Evolutionary conservation across 2,113 vertebrate species (phyloP), one percentile per base, ranked within the genome.

Genomic region (Silurus meridionalis): DNA sequence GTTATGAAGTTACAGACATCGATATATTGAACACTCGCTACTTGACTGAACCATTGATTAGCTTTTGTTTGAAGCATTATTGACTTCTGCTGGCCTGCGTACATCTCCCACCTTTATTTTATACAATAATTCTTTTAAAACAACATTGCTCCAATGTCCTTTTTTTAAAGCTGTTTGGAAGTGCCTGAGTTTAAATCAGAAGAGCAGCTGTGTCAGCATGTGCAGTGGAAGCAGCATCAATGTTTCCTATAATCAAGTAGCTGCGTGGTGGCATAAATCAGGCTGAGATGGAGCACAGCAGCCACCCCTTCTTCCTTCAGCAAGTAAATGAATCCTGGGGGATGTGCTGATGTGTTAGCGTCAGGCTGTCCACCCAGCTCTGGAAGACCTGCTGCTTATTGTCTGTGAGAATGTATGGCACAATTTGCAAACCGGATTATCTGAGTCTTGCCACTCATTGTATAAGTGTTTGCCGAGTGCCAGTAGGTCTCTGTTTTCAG

Each of bases 121-220:
- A 17, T 71, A 5, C 25, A 82, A 7, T 11, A 23, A 19, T 64
- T 50, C 13, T 37, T 66, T 74, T 21, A 55, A 75, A 57, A 48
- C 50, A 48, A 15, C 1, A 13, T 37, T 52, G 58, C 10, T 46
- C 71, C 21, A 83, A 50, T 80, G 66, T 60, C 37, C 5, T 53
- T 55, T 61, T 84, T 86, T 87, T 66, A 57, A 37, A 64, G 80
- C 78, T 37, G 71, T 87, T 88, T 83, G 72, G 77, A 88, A 90
- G 86, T 52, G 11, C 17, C 53, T 37, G 77, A 61, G 85, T 53
- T 48, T 82, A 90, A 92, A 92, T 90, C 85, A 79, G 83, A 89
- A 61, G 8, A 60, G 58, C 53, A 82, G 91, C 92, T 66, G 58
- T 50, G 84, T 93, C 91, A 93, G 92, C 92, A 90, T 92, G 89